Evolutionary conservation across 2,888 invertebrate genomes (phyloP).

Genomic region (Eudasyphora cyanicolor): DNA sequence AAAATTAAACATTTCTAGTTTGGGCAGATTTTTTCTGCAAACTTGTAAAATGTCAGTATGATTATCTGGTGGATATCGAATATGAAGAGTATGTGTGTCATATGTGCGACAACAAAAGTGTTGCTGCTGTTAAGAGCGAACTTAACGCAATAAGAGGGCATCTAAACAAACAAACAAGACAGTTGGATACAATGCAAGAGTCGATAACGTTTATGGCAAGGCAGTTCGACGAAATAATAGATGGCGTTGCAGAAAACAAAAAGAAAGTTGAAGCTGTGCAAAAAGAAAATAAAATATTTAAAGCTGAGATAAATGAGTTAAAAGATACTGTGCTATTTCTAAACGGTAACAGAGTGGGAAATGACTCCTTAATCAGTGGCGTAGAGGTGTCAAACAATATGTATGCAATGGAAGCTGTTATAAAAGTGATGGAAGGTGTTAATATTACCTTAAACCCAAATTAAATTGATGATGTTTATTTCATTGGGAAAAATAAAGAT

Average conservation of each 20-base stretch:
- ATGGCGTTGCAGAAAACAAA: neutral
- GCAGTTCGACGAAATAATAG: too few species aligned
- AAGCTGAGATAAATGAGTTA: slow-evolving; percentile 5
- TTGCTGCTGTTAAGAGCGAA: too few species aligned
- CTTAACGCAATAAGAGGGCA: too few species aligned
- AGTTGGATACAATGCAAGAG: too few species aligned
- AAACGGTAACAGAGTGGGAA: neutral
- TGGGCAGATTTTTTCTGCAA: too few species aligned
- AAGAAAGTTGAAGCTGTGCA: neutral
- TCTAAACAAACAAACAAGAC: too few species aligned
- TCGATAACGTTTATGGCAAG: too few species aligned
- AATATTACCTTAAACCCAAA: neutral
- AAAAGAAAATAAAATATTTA: neutral
- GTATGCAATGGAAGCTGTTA: neutral
- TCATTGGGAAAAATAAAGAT: slow-evolving; percentile 26
- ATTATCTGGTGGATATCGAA: too few species aligned
- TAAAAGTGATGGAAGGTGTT: neutral
- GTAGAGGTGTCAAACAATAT: neutral
- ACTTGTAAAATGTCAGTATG: too few species aligned
- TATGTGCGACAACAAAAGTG: too few species aligned
- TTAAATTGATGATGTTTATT: slow-evolving; percentile 10
- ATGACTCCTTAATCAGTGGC: slow-evolving; percentile 3
- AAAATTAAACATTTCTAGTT: too few species aligned
- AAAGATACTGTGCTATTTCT: neutral
- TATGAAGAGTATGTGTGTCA: too few species aligned